A percentile compares a stretch with the other conserved stretches of the same genome.
Evolutionary conservation across 2,888 invertebrate genomes (phyloP).

Genomic region (Caradrina kadenii): DNA sequence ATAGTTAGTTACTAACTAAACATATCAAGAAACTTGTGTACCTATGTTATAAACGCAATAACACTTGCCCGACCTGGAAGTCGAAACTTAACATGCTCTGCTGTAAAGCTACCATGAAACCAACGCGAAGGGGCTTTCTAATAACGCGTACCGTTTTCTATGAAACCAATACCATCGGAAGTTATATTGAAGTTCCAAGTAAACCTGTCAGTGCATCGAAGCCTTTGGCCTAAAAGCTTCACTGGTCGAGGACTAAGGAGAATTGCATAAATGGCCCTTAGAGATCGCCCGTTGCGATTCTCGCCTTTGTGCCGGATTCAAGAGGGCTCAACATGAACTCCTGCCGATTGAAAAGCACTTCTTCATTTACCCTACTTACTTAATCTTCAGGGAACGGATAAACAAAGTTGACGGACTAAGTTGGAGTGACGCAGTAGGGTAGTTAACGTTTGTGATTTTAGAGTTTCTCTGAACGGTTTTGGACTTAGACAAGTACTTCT

Average conservation of each 20-base stretch:
- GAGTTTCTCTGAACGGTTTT: conserved; percentile 10
- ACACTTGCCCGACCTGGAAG: no score
- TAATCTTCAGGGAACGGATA: conserved; percentile 30
- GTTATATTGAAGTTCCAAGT: not conserved
- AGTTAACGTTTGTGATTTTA: conserved; percentile 34
- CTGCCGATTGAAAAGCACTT: conserved; percentile 48
- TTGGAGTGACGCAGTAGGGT: conserved; percentile 11
- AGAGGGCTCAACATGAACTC: conserved; percentile 40
- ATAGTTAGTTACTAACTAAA: no score
- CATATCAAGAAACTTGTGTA: no score
- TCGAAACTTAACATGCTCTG: no score
- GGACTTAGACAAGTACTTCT: not conserved
- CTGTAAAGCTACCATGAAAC: no score
- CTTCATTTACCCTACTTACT: conserved; percentile 26
- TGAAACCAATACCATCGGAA: not conserved
- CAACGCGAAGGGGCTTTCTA: no score
- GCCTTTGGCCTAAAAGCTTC: conserved; percentile 24
- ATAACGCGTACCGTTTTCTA: not conserved
- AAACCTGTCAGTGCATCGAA: conserved; percentile 13
- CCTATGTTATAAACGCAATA: no score
- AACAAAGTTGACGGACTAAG: conserved; percentile 30
- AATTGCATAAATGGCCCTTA: conserved; percentile 50
- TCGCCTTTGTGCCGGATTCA: conserved; percentile 39
- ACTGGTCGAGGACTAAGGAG: conserved; percentile 17
- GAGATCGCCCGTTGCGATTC: conserved; percentile 44